Evolutionary conservation across 2,113 vertebrate genomes (phyloP).

Genomic region (Colius striatus): DNA sequence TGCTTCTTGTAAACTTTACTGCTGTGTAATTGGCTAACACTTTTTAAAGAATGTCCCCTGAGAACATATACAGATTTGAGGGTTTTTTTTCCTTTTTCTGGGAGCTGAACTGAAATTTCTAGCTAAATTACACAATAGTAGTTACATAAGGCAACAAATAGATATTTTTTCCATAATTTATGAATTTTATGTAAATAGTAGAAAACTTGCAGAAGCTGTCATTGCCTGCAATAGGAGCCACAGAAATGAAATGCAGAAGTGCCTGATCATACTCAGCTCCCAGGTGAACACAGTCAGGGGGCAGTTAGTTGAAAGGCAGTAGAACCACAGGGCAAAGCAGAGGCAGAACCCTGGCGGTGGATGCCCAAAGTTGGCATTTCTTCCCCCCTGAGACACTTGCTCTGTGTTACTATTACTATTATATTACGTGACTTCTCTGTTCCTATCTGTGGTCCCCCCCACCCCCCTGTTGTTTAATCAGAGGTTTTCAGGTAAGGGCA

Average conservation of each 20-base stretch:
- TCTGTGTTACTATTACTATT: neutral
- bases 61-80: neutral
- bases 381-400: neutral
- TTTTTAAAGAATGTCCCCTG: conserved; percentile 6
- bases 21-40: neutral
- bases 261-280: neutral
- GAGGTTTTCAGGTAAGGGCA: conserved; percentile 70
- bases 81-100: neutral
- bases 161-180: neutral
- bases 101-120: neutral
- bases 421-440: conserved; percentile 55
- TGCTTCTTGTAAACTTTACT: conserved; percentile 26
- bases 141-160: neutral
- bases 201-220: neutral
- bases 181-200: neutral
- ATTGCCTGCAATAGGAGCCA: neutral
- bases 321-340: neutral
- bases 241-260: neutral
- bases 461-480: conserved; percentile 46
- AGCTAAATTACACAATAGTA: neutral
- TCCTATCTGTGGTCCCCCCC: conserved; percentile 39
- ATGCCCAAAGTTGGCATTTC: neutral
- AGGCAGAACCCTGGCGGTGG: neutral
- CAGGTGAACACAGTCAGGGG: rapidly evolving
- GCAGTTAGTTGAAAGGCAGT: neutral